Percentiles rank a stretch among this genome's conserved stretches.
Evolutionary conservation across 2,113 vertebrate species (phyloP).

Genomic region (Tilapia sparmanii): DNA sequence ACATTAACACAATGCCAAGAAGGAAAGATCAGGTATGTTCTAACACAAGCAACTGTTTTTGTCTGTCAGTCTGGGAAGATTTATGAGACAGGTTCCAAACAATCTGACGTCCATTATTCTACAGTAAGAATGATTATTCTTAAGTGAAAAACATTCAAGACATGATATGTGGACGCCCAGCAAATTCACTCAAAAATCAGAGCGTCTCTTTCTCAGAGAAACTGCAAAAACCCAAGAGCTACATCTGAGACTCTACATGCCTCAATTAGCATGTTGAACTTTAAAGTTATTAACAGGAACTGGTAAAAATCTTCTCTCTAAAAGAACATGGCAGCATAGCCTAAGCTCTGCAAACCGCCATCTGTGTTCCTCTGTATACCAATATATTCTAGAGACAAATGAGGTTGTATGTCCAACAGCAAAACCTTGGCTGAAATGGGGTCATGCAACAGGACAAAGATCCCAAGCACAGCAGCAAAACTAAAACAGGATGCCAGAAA

Average conservation of each 20-base stretch:
- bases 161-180: neutral
- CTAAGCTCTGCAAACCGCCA: neutral
- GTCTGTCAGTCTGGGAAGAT: neutral
- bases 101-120: neutral
- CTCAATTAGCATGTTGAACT: neutral
- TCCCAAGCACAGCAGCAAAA: neutral
- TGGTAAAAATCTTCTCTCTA: neutral
- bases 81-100: neutral
- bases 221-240: neutral
- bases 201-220: neutral
- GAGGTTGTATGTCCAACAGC: neutral
- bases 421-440: neutral
- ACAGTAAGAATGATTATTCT: neutral
- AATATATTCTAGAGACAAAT: neutral
- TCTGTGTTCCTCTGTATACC: neutral
- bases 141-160: neutral
- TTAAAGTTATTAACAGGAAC: neutral
- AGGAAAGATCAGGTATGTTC: neutral
- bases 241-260: neutral
- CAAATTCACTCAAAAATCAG: neutral
- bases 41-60: neutral
- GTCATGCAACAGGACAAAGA: neutral
- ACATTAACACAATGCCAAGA: neutral
- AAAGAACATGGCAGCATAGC: neutral
- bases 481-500: neutral